phyloP scores from a whole-genome alignment of 2,113 vertebrate species.

The Dicentrarchus labrax region DNA sequence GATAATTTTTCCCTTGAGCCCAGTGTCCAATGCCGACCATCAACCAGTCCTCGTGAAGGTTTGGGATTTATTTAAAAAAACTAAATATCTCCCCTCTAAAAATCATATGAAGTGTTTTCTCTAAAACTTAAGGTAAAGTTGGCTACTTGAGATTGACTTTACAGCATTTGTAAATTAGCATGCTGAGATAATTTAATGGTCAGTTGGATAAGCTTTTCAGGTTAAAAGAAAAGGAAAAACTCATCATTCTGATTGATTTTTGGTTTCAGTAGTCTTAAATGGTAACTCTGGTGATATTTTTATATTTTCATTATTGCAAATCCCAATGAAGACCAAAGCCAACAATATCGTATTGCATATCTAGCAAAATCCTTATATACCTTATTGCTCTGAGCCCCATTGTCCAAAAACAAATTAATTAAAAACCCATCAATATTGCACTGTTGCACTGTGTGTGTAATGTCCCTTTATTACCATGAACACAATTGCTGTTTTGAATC shows the following conservation, averaged over 20 bases:
- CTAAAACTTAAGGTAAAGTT: neutral
- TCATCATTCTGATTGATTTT: no score
- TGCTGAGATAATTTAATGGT: neutral
- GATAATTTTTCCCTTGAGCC: conserved; percentile 18
- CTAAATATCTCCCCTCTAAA: neutral
- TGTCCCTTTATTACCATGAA: neutral
- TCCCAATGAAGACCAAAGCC: no score
- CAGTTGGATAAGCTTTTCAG: neutral
- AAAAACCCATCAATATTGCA: no score
- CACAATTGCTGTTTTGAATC: neutral
- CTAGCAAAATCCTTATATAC: no score
- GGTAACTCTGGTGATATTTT: no score
- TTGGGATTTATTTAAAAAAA: neutral
- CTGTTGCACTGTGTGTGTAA: no score
- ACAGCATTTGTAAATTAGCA: neutral
- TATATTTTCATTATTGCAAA: no score
- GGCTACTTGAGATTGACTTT: neutral
- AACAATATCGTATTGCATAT: no score
- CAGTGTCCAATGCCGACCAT: neutral
- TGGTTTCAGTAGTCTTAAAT: no score
- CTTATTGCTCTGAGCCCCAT: no score
- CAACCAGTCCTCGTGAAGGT: neutral
- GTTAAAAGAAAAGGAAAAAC: no score
- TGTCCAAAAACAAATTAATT: no score
- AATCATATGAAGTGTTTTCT: neutral